Evolutionary conservation across 2,888 invertebrate species (phyloP), one percentile per base, ranked within the genome.

Genomic region (Azorinus chamasolen): DNA sequence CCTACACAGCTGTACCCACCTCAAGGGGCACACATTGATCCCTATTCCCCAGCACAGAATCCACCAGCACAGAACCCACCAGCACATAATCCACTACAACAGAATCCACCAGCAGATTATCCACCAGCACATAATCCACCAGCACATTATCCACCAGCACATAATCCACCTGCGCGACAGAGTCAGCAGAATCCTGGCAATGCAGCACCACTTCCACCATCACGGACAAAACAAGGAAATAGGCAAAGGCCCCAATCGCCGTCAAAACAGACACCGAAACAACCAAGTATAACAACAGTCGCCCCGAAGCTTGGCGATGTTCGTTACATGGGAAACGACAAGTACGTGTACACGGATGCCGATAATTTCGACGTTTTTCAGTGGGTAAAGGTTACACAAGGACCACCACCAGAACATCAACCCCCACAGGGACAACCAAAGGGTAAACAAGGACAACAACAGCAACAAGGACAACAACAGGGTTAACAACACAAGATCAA

Each of bases 351-450:
- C 14, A 55, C 61, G 16, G 75, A 76, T 55, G 75, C 65, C 3
- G 75, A 76, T 46, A 65, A 65, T 1, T 70, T 54, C 25, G 75
- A 76, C 16, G 45, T 51, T 24, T 70, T 70, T 24, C 75, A 76
- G 50, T 76, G 75, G 75, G 45, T 70, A 16, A 73, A 73, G 32
- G 58, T 53, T 53, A 45, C 61, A 8, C 61, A 46, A 2, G 61
- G 20, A 18, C n/a, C 14, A 16, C 20, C 46, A n/a, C n/a, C 32
- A 12, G 22, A 45, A n/a, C 58, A 22, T 16, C 24, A 58, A 41
- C 45, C 24, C 24, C 25, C 25, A 20, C 55, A 55, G 4, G 55
- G 18, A 25, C 55, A 55, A 20, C 39, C 39, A 20, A 37, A 55
- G n/a, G 55, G 55, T 39, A n/a, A n/a, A n/a, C 54, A 54, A 32